Evolutionary conservation across 2,113 vertebrate species (phyloP).

Genomic region (Macquaria australasica): DNA sequence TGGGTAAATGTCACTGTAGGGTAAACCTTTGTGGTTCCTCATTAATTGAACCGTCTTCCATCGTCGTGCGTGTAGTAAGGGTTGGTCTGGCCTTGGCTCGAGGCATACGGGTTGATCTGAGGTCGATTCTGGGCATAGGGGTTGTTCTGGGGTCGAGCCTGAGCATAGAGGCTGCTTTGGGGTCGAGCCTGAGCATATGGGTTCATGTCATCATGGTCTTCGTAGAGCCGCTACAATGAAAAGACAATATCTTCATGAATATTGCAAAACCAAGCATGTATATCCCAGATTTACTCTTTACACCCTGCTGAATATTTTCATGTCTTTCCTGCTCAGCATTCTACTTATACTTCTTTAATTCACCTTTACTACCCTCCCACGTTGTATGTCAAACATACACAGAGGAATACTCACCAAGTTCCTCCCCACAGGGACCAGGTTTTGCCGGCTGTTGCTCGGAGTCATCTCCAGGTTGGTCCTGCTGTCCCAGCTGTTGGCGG

Average conservation of each 20-base stretch:
- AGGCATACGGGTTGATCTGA: slow-evolving; percentile 48
- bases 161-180: slow-evolving; percentile 38
- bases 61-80: slow-evolving; percentile 50
- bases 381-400: background rate
- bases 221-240: slow-evolving; percentile 37
- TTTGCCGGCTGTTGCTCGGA: slow-evolving; percentile 52
- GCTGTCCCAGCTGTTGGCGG: slow-evolving; percentile 60
- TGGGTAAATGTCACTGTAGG: background rate
- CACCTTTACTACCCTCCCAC: no score
- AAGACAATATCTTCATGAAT: background rate
- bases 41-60: slow-evolving; percentile 22
- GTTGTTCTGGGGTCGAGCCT: slow-evolving; percentile 46
- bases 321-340: background rate
- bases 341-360: background rate
- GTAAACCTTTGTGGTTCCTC: background rate
- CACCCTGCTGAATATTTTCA: background rate
- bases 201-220: slow-evolving; percentile 30
- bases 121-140: slow-evolving; percentile 42
- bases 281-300: background rate
- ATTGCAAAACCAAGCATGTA: background rate
- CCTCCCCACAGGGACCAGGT: slow-evolving; percentile 26
- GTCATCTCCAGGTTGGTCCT: slow-evolving; percentile 72
- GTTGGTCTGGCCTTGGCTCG: slow-evolving; percentile 67
- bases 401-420: slow-evolving; percentile 47
- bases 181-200: slow-evolving; percentile 27